Evolutionary conservation across 1,140 invertebrate species (phyloP), one percentile per base, ranked within the genome.

Genomic region (Megalopta genalis): DNA sequence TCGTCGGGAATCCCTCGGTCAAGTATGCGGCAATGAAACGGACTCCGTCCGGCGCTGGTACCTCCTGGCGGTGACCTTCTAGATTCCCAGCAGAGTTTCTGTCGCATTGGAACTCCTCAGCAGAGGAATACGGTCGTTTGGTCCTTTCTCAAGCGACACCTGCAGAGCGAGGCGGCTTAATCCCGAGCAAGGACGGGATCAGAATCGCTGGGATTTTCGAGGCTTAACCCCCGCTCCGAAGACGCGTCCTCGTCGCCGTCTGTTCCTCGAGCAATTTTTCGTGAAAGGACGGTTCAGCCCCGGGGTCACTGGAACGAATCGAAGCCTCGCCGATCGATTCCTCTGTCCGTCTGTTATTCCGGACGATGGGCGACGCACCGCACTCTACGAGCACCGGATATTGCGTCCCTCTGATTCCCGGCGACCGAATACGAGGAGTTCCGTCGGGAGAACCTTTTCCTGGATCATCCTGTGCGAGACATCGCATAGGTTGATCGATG

Each of bases 271-370:
- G 32, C 1, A 32, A 4, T 1, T 46, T 14, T 46, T 14, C 42
- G 42, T 46, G 42, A 14, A 12, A 46, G 14, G 42, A 46, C 10
- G 42, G 9, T 46, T 57, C 54, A 21, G 54, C 7, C 16, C 49
- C 6, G 18, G 37, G 39, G 39, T 72, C 59, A 72, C 5, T 57
- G 54, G 70, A 39, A 72, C 70, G 70, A 72, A 72, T 72, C 70
- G 54, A 72, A 63, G 60, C 54, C 12, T 37, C 32, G 27, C 10
- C 57, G n/a, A 7, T 46, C 32, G 25, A 72, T 62, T 59, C 9
- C 7, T 54, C 27, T 27, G 46, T 68, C 14, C 42, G 49, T 18
- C 14, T 46, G 21, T 16, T 32, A 32, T 4, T 32, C 4, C 32
- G 32, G 32, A 32, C 32, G 32, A 32, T 32, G 21, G 16, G 12